Evolutionary conservation across 2,888 invertebrate genomes (phyloP), one percentile per base, ranked within the genome.

Genomic region (Apomyelois bistriatella): DNA sequence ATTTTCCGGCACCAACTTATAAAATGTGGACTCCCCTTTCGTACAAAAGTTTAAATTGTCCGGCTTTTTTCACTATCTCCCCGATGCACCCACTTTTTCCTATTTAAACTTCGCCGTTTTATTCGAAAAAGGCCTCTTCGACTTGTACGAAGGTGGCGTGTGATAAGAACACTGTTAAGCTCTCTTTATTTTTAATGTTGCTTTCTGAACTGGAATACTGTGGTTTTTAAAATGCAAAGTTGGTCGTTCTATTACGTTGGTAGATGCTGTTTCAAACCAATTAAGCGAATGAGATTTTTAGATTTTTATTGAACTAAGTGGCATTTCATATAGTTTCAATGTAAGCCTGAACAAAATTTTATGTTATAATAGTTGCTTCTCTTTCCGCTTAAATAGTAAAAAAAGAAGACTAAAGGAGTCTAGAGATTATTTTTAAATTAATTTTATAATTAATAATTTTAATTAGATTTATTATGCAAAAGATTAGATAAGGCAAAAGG

Each of bases 71-170:
- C 86, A 88, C 88, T 88, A 88, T 87, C 86, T 84, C 72, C 69
- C 72, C 58, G 70, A 67, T 75, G 74, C 81, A 80, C 79, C 81
- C 80, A 82, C 81, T 85, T 87, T 87, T 87, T 85, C 85, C 83
- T 83, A 86, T 89, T 85, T 85, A 85, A 89, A 88, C 82, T 88
- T 89, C 85, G 72, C 68, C 79, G 74, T 82, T 88, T 85, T 84
- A 79, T 86, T 85, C 80, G 74, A 75, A 76, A 38, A 78, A 78
- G 73, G 72, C 72, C 69, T 64, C 65, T 70, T 65, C 69, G 64
- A 68, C 60, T 68, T 63, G 71, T 70, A n/a, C 63, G 13, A 47
- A 69, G 54, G 60, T 60, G 22, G 35, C 13, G 58, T 55, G 56
- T 65, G 65, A 69, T 70, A 64, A 68, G 66, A 69, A 68, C 57